phyloP scores from a whole-genome alignment of 2,888 invertebrate genomes.

The Craniophora ligustri region DNA sequence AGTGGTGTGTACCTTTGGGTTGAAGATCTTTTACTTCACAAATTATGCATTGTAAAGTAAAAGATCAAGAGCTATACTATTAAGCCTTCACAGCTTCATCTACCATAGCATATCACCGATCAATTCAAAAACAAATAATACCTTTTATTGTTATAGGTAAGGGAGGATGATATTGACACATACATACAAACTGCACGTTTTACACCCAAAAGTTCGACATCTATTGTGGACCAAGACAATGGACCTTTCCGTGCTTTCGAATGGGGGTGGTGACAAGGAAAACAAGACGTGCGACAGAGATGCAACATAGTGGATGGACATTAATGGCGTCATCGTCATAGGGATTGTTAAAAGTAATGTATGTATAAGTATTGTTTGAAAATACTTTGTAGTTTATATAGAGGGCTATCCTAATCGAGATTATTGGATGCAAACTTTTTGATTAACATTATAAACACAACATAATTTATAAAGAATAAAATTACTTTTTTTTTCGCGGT shows the following conservation, averaged over 20 bases:
- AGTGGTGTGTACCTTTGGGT: too few relatives aligned
- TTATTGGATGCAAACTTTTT: slow-evolving; percentile 28
- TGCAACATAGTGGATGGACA: slow-evolving; percentile 73
- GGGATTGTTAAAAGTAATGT: slow-evolving; percentile 58
- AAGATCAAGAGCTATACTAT: too few relatives aligned
- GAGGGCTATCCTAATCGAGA: slow-evolving; percentile 19
- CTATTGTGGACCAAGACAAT: slow-evolving; percentile 57
- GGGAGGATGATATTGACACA: slow-evolving; percentile 10
- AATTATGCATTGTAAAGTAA: too few relatives aligned
- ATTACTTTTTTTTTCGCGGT: too few relatives aligned
- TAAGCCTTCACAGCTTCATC: too few relatives aligned
- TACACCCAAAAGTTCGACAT: slow-evolving; percentile 54
- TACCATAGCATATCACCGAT: too few relatives aligned
- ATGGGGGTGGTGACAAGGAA: slow-evolving; percentile 67
- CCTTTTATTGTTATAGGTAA: slow-evolving; percentile 14
- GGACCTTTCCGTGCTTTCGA: slow-evolving; percentile 59
- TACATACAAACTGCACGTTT: slow-evolving; percentile 53
- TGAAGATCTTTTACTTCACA: too few relatives aligned
- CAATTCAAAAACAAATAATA: slow-evolving; percentile 14
- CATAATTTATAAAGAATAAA: too few relatives aligned
- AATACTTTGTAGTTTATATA: slow-evolving; percentile 38
- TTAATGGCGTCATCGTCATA: slow-evolving; percentile 74
- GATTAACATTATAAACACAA: too few relatives aligned
- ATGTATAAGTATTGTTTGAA: slow-evolving; percentile 41
- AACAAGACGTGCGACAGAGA: slow-evolving; percentile 56